Percentiles rank a stretch among this genome's conserved stretches.
phyloP scores from a whole-genome alignment of 2,113 vertebrate genomes.

The Myrmophylax atrothorax region DNA sequence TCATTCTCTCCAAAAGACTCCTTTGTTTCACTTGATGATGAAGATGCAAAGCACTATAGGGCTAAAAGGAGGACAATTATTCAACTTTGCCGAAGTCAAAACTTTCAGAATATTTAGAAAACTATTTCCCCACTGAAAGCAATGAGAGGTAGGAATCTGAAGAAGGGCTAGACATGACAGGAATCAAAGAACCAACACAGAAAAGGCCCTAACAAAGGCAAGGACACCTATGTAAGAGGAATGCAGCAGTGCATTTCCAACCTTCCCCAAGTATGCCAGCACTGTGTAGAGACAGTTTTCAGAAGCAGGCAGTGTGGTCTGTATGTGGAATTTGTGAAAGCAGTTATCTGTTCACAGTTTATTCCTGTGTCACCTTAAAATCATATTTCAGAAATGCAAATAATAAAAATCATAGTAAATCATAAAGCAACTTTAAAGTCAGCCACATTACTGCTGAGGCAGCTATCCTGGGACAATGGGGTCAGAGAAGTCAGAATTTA shows the following conservation, averaged over 20 bases:
- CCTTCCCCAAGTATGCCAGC: neutral
- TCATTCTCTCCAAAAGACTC: neutral
- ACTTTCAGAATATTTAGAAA: neutral
- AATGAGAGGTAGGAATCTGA: neutral
- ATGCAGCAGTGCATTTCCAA: neutral
- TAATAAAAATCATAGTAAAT: neutral
- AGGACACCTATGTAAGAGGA: neutral
- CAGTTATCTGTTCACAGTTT: neutral
- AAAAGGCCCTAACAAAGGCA: neutral
- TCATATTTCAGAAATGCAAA: neutral
- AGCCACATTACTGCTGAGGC: neutral
- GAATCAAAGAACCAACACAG: neutral
- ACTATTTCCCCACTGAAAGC: neutral
- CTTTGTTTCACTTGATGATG: neutral
- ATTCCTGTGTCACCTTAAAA: neutral
- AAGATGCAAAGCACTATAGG: neutral
- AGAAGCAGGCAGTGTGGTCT: neutral
- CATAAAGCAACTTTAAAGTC: neutral
- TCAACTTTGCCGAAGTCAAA: neutral
- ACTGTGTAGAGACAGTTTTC: neutral
- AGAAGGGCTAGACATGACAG: neutral
- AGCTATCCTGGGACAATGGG: neutral
- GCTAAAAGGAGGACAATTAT: neutral
- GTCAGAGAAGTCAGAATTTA: neutral
- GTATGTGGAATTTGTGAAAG: neutral